Evolutionary conservation across 2,797 vertebrate genomes (phyloP).

Genomic region (Gallinago stenura): DNA sequence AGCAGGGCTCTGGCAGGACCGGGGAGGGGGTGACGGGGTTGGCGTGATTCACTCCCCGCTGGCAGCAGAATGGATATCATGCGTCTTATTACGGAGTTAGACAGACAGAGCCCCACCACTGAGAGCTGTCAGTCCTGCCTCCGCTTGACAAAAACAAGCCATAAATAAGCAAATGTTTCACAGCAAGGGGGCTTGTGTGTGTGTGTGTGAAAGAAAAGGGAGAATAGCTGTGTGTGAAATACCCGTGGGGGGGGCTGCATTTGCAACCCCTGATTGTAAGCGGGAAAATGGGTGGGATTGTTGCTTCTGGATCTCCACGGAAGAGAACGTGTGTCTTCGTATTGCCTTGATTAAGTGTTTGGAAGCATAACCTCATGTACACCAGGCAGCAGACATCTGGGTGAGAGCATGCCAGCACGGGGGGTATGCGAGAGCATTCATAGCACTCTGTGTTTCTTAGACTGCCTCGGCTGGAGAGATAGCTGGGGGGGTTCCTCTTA

Average conservation of each 20-base stretch:
- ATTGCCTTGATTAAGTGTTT: background rate
- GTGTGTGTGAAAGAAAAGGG: background rate
- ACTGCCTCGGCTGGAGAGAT: background rate
- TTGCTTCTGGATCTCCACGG: background rate
- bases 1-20: background rate
- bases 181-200: slow-evolving; percentile 42
- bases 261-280: background rate
- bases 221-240: slow-evolving; percentile 2
- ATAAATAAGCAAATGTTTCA: slow-evolving; percentile 75
- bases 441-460: background rate
- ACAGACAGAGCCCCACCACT: slow-evolving; percentile 73
- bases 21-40: slow-evolving; percentile 31
- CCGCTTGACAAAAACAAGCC: slow-evolving; percentile 66
- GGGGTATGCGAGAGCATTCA: background rate
- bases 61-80: slow-evolving; percentile 79
- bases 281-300: slow-evolving; percentile 12
- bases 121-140: slow-evolving; percentile 76
- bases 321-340: background rate
- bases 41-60: slow-evolving; percentile 71
- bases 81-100: slow-evolving; percentile 76
- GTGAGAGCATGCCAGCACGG: background rate
- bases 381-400: background rate
- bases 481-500: background rate
- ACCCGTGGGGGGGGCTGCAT: background rate
- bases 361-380: background rate